A percentile compares a stretch with the other conserved stretches of the same genome.
These are phyloP conservation scores for Crepidodera aurea DNA, from an alignment of 2,888 invertebrate species.

Conservation along the genomic window DNA sequence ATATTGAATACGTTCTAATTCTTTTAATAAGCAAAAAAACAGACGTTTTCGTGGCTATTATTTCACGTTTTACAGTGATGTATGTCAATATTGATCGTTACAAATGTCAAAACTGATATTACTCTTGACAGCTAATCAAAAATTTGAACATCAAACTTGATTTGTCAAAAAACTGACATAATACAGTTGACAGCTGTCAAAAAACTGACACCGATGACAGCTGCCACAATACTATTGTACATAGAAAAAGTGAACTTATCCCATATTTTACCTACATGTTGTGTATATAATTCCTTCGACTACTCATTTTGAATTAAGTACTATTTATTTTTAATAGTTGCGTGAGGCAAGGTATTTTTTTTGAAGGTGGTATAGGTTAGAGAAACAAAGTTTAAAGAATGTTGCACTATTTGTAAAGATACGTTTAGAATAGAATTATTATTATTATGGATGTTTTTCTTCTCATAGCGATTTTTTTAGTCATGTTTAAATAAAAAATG, in stretches of 20 bases:
- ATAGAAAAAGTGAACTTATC: neutral
- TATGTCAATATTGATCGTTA: neutral
- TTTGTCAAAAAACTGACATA: too few relatives aligned
- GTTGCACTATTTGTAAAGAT: conserved; percentile 57
- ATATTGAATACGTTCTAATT: neutral
- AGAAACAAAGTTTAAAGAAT: conserved; percentile 46
- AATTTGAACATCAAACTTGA: too few relatives aligned
- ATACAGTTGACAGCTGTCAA: too few relatives aligned
- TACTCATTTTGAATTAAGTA: conserved; percentile 33
- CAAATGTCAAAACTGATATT: neutral
- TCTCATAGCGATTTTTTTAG: conserved; percentile 39
- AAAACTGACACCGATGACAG: too few relatives aligned
- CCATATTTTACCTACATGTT: neutral
- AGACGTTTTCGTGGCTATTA: neutral
- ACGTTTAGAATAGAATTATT: conserved; percentile 53
- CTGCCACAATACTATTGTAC: too few relatives aligned
- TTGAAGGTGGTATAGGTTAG: conserved; percentile 47
- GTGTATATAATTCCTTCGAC: conserved; percentile 10
- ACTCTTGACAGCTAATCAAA: too few relatives aligned
- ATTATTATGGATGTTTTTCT: conserved; percentile 46
- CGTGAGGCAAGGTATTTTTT: conserved; percentile 43
- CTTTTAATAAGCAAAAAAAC: neutral
- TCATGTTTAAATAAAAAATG: conserved; percentile 2
- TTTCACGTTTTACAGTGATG: neutral
- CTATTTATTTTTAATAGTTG: conserved; percentile 51